phyloP scores from a whole-genome alignment of 2,888 invertebrate genomes.

The Parochlus steinenii region DNA sequence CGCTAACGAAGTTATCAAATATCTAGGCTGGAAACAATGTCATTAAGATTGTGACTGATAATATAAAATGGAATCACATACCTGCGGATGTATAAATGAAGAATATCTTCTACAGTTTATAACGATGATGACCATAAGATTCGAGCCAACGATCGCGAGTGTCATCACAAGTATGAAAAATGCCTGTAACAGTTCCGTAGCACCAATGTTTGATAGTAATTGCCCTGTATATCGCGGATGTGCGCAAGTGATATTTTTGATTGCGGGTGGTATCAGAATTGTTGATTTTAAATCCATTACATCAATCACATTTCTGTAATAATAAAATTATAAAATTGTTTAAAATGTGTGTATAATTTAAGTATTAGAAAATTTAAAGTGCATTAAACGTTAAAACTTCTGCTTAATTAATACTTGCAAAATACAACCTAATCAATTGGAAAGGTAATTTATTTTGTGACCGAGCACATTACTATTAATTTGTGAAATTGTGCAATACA shows the following conservation, averaged over 20 bases:
- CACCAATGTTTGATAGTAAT: conserved; percentile 45
- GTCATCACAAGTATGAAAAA: conserved; percentile 59
- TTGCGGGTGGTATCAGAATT: conserved; percentile 59
- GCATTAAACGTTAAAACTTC: not conserved
- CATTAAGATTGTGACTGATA: not conserved
- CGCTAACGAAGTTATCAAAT: conserved; percentile 71
- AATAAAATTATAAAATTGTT: not conserved
- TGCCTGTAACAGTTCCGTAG: conserved; percentile 59
- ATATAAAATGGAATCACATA: conserved; percentile 25
- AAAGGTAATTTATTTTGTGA: not conserved
- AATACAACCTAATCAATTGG: not conserved
- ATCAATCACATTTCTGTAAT: too few species aligned
- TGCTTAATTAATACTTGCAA: not conserved
- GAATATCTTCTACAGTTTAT: conserved; percentile 69
- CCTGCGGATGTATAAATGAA: conserved; percentile 78
- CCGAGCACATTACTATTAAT: too few species aligned
- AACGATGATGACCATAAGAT: conserved; percentile 63
- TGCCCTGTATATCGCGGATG: conserved; percentile 46
- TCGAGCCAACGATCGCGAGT: conserved; percentile 62
- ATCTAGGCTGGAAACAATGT: conserved; percentile 48
- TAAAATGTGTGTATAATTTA: not conserved
- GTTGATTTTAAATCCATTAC: conserved; percentile 37
- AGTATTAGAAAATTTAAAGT: not conserved
- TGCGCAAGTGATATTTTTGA: conserved; percentile 71
- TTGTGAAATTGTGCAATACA: too few species aligned